Evolutionary conservation across 2,113 vertebrate species (phyloP), one percentile per base, ranked within the genome.

Genomic region (Chamaea fasciata): DNA sequence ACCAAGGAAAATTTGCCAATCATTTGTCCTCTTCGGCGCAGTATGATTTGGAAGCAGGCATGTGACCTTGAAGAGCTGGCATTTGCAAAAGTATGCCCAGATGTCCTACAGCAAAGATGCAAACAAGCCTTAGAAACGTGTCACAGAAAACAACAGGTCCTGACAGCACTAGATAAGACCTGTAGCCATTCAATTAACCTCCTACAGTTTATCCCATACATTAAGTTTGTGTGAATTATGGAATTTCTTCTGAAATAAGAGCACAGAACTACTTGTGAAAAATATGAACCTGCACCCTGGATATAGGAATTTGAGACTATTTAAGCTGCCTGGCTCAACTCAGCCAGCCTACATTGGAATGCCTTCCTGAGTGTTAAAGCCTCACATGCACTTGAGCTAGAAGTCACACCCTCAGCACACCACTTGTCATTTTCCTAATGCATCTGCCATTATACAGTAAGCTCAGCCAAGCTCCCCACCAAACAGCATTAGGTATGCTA

Each of bases 51-150:
- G 91, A 99, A 99, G 94, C 99, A 97, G 81, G 99, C 99, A 0
- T 99, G 99, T 65, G 99, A 99, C 44, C 99, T 99, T 2, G 99
- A 99, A 5, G 99, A 99, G 95, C 98, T 99, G 74, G 98, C 96
- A 3, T 99, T 99, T 88, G 99, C 99, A 87, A 99, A 99, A 2
- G 99, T 99, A 96, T 99, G 99, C 69, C 99, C 99, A 20, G 99
- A 99, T 11, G 99, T 99, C 97, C 99, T 99, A 75, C 49, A 76
- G 67, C 50, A 95, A 79, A 95, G 60, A 94, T 30, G 44, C 9
- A 82, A 90, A 82, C 21, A 74, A 83, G 50, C 2, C 0, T 92
- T 60, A 80, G 30, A 76, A 77, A 69, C 17, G 33, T 42, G 27
- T 41, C 68, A 77, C 39, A 64, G 60, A 50, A 74, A 31, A 47